Percentiles rank a stretch among this genome's conserved stretches.
phyloP scores from a whole-genome alignment of 2,888 invertebrate species.

The Sminthurinus aureus region DNA sequence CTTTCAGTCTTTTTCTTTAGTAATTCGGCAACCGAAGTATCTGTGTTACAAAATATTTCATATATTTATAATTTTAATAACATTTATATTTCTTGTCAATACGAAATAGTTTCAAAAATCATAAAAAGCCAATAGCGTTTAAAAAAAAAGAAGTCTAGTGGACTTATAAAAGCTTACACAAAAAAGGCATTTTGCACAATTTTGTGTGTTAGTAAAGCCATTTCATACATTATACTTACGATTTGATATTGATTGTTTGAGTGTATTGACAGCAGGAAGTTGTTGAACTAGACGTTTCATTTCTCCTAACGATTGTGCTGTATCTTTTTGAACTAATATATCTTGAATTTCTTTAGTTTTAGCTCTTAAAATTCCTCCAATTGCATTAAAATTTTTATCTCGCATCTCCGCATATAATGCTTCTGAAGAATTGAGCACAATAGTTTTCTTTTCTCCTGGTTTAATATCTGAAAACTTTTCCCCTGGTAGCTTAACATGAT shows the following conservation, averaged over 20 bases:
- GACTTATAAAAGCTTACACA: no score
- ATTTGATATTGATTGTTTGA: constrained; percentile 82
- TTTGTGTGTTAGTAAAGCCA: no score
- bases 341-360: constrained; percentile 86
- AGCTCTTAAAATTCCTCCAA: constrained; percentile 83
- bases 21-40: constrained; percentile 92
- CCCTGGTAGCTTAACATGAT: constrained; percentile 83
- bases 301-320: constrained; percentile 89
- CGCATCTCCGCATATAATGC: constrained; percentile 87
- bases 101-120: no score
- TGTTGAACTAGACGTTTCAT: constrained; percentile 92
- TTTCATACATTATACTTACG: constrained; percentile 66
- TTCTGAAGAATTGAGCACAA: constrained; percentile 88
- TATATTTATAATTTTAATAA: constrained; percentile 40
- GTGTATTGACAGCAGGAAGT: constrained; percentile 84
- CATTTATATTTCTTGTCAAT: constrained; percentile 24
- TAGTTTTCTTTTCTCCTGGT: constrained; percentile 71
- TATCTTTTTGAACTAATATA: constrained; percentile 81
- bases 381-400: constrained; percentile 91
- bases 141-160: neutral
- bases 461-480: constrained; percentile 80
- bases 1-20: constrained; percentile 84
- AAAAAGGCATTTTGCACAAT: no score
- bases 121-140: constrained; percentile 1
- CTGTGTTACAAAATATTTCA: no score